These are phyloP conservation scores for Synergus laeviventris DNA, from an alignment of 2,888 invertebrate genomes.

Conservation along the genomic window DNA sequence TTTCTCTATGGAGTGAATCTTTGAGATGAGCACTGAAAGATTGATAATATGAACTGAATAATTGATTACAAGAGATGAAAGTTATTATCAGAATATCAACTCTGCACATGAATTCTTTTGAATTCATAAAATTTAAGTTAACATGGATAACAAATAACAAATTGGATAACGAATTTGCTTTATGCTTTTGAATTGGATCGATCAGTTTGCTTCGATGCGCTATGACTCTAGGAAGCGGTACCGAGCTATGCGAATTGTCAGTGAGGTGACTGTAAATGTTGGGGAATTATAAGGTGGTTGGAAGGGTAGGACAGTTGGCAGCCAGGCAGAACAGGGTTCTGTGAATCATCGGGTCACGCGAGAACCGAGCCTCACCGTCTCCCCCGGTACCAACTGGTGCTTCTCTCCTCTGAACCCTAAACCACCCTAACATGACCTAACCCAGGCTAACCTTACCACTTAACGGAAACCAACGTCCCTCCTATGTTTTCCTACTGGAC, in stretches of 20 bases:
- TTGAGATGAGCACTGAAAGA: background rate
- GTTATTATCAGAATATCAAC: background rate
- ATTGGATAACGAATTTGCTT: background rate
- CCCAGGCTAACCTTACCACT: slow-evolving; percentile 44
- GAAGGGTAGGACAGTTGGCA: slow-evolving; percentile 51
- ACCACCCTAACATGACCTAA: slow-evolving; percentile 60
- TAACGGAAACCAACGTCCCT: slow-evolving; percentile 36
- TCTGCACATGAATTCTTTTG: no score
- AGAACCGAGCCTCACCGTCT: slow-evolving; percentile 55
- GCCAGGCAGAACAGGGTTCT: slow-evolving; percentile 55
- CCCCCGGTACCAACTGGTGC: slow-evolving; percentile 67
- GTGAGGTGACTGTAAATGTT: slow-evolving; percentile 51
- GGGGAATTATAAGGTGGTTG: slow-evolving; percentile 53
- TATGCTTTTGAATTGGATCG: background rate
- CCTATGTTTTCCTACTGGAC: slow-evolving; percentile 36
- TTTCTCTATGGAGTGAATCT: background rate
- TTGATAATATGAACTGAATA: background rate
- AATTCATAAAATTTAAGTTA: no score
- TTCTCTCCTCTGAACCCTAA: slow-evolving; percentile 59
- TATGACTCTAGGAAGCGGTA: slow-evolving; percentile 28
- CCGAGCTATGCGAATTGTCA: slow-evolving; percentile 47
- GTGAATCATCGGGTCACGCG: slow-evolving; percentile 75
- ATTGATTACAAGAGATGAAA: background rate
- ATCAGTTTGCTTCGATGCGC: background rate
- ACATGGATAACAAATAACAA: background rate